Percentiles rank a stretch among this genome's conserved stretches.
Conservation (phyloP, 2,113 vertebrate genomes). For the Diadophis punctatus region DNA sequence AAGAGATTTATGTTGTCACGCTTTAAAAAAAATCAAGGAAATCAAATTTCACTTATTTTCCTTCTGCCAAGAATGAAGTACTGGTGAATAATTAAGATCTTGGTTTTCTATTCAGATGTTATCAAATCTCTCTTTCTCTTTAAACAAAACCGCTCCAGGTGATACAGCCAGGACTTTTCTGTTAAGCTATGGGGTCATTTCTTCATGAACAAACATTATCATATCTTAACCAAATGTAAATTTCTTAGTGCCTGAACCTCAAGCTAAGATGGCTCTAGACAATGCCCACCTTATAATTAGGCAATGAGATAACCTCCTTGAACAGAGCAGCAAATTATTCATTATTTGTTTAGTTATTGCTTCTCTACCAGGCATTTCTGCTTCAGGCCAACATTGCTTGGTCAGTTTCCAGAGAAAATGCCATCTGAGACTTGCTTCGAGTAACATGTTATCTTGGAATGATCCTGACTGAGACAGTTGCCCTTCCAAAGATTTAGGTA, state of each 20-base stretch:
- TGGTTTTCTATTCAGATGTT: neutral
- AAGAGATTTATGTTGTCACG: neutral
- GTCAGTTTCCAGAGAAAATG: neutral
- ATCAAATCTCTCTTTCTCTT: neutral
- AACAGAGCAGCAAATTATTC: neutral
- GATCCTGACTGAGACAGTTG: neutral
- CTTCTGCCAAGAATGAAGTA: neutral
- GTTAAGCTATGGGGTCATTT: neutral
- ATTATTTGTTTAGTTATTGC: neutral
- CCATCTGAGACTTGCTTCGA: neutral
- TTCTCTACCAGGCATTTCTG: neutral
- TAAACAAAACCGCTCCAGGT: neutral
- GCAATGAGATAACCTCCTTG: neutral
- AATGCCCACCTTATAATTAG: neutral
- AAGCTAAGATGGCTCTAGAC: neutral
- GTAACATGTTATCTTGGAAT: neutral
- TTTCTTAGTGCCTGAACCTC: neutral
- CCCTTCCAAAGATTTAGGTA: neutral
- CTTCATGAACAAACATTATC: neutral
- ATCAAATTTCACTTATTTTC: neutral
- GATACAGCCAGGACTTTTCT: neutral
- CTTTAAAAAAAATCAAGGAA: neutral
- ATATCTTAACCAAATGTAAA: neutral
- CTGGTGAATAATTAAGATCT: neutral
- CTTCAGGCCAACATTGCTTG: neutral